Evolutionary conservation across 2,888 invertebrate species (phyloP).

Genomic region (Andrena camellia): DNA sequence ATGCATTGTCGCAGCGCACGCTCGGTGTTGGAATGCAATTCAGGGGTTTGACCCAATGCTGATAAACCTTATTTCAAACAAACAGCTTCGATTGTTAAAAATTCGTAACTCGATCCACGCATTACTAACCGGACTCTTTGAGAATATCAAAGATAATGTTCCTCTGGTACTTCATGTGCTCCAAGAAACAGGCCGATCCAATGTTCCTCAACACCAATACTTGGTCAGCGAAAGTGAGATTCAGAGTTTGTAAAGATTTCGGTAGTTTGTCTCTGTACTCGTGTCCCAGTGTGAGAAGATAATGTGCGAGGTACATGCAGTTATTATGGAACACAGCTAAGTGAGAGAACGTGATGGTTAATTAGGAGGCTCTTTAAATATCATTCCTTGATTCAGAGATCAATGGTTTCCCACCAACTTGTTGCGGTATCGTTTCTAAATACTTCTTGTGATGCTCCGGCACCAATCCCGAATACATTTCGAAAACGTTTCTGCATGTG

Average conservation of each 20-base stretch:
- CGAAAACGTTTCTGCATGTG: slow-evolving; percentile 91
- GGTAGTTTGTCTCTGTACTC: slow-evolving; percentile 89
- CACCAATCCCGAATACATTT: slow-evolving; percentile 91
- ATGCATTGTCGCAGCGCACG: slow-evolving; percentile 93
- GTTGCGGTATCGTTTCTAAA: slow-evolving; percentile 94
- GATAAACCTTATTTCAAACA: slow-evolving; percentile 83
- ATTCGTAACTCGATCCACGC: not conserved
- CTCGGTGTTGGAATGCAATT: slow-evolving; percentile 88
- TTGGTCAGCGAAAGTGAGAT: slow-evolving; percentile 89
- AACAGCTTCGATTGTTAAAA: slow-evolving; percentile 2
- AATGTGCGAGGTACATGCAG: slow-evolving; percentile 94
- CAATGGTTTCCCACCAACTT: slow-evolving; percentile 88
- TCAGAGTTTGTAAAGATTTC: slow-evolving; percentile 86
- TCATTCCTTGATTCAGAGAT: not conserved
- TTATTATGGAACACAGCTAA: slow-evolving; percentile 95
- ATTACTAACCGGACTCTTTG: slow-evolving; percentile 89
- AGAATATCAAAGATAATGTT: slow-evolving; percentile 92
- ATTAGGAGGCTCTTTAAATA: slow-evolving; percentile 8
- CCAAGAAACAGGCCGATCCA: slow-evolving; percentile 90
- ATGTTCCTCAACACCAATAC: slow-evolving; percentile 89
- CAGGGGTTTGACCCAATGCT: slow-evolving; percentile 85
- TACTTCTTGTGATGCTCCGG: slow-evolving; percentile 93
- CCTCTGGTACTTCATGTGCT: slow-evolving; percentile 91
- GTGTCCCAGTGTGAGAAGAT: slow-evolving; percentile 89
- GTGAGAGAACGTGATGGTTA: slow-evolving; percentile 68